These are phyloP conservation scores for Trachelus stipa DNA, from an alignment of 2,888 invertebrate genomes.

Conservation along the genomic window DNA sequence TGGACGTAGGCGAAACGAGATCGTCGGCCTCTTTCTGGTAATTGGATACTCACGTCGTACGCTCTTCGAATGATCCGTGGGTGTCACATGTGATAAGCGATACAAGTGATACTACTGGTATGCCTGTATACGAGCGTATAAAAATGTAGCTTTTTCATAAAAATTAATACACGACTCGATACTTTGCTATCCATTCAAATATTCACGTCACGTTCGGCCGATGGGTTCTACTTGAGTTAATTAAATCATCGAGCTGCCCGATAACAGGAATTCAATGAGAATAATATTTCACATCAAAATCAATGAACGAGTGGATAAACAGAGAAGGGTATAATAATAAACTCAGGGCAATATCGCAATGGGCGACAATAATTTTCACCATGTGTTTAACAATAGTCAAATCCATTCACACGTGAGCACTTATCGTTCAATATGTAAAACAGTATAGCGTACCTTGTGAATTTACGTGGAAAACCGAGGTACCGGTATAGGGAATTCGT, in stretches of 20 bases:
- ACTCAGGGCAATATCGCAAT: background rate
- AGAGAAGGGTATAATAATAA: background rate
- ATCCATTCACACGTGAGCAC: background rate
- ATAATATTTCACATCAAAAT: too few species aligned
- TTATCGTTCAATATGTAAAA: background rate
- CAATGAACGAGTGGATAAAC: background rate
- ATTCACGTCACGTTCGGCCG: background rate
- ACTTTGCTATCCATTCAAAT: background rate
- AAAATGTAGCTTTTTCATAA: background rate
- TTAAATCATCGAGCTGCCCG: background rate
- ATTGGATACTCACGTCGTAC: background rate
- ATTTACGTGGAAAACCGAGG: conserved; percentile 10
- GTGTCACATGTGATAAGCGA: background rate
- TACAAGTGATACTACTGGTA: background rate
- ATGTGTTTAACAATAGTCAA: background rate
- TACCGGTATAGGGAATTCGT: conserved; percentile 12
- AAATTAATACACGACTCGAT: background rate
- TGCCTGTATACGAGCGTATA: background rate
- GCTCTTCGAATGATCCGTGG: background rate
- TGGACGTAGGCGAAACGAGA: background rate
- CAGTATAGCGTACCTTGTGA: conserved; percentile 11
- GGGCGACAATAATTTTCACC: background rate
- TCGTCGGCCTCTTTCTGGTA: background rate
- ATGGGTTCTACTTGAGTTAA: background rate
- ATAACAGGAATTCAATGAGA: background rate